A percentile compares a stretch with the other conserved stretches of the same genome.
Evolutionary conservation across 2,888 invertebrate genomes (phyloP).

Genomic region (Agrochola circellaris): DNA sequence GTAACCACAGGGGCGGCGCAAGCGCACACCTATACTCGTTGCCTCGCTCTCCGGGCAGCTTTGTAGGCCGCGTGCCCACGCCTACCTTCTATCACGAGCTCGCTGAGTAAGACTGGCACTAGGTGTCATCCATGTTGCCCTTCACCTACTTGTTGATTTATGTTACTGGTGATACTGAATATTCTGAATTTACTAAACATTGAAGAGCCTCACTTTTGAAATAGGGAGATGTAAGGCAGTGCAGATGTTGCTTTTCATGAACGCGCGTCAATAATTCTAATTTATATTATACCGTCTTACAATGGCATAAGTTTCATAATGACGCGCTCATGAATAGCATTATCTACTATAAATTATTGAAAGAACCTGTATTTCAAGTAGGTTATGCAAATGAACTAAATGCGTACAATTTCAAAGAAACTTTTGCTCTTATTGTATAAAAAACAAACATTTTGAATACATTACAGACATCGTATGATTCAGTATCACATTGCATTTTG

Average conservation of each 20-base stretch:
- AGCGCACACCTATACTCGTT: constrained; percentile 85
- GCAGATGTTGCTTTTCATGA: neutral
- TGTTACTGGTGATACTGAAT: constrained; percentile 69
- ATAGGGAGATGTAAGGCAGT: neutral
- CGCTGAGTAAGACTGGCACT: constrained; percentile 85
- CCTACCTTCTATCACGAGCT: constrained; percentile 89
- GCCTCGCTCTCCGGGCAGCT: constrained; percentile 85
- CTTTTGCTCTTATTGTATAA: neutral
- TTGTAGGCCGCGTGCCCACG: constrained; percentile 87
- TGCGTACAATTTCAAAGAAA: neutral
- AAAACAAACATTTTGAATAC: neutral
- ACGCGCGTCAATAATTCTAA: neutral
- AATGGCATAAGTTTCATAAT: neutral
- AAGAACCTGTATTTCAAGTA: neutral
- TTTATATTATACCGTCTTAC: neutral
- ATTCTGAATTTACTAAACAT: constrained; percentile 14
- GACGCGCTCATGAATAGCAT: neutral
- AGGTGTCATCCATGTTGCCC: constrained; percentile 76
- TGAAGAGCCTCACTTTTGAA: neutral
- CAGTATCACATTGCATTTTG: constrained; percentile 66
- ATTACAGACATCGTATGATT: constrained; percentile 46
- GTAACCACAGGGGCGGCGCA: constrained; percentile 85
- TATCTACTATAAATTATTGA: neutral
- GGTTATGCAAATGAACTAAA: neutral
- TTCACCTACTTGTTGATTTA: constrained; percentile 69